Conservation (phyloP, 2,888 invertebrate genomes). For the Tethea ocularis region DNA sequence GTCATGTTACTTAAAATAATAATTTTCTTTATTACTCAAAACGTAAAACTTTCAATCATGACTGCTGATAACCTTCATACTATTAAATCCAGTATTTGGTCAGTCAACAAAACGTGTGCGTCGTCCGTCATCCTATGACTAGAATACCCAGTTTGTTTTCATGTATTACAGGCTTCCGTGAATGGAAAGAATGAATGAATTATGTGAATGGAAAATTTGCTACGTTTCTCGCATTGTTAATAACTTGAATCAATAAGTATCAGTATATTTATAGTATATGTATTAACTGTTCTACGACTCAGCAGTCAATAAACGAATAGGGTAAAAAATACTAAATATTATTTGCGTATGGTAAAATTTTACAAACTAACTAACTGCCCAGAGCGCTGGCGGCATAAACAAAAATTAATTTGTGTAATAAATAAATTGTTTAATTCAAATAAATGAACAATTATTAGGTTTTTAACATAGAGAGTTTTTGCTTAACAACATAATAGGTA, state of each 20-base stretch:
- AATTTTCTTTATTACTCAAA: too few relatives aligned
- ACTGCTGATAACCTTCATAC: not conserved
- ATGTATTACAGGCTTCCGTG: not conserved
- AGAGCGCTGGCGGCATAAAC: too few relatives aligned
- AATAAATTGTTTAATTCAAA: too few relatives aligned
- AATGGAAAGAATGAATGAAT: conserved; percentile 2
- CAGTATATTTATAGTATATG: not conserved
- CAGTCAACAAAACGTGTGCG: not conserved
- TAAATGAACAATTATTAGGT: too few relatives aligned
- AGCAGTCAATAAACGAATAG: too few relatives aligned
- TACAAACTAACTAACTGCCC: too few relatives aligned
- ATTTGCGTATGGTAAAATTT: too few relatives aligned
- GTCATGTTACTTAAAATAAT: too few relatives aligned
- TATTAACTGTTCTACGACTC: not conserved
- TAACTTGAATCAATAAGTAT: not conserved
- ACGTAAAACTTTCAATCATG: too few relatives aligned
- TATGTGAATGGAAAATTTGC: conserved; percentile 2
- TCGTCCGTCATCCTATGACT: not conserved
- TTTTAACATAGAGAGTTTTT: too few relatives aligned
- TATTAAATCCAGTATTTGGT: not conserved
- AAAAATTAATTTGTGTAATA: too few relatives aligned
- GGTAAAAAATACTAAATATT: too few relatives aligned
- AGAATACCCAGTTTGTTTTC: not conserved
- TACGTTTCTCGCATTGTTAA: not conserved
- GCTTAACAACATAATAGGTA: not conserved